Conservation (phyloP, 2,888 invertebrate genomes). For the Meganola albula region DNA sequence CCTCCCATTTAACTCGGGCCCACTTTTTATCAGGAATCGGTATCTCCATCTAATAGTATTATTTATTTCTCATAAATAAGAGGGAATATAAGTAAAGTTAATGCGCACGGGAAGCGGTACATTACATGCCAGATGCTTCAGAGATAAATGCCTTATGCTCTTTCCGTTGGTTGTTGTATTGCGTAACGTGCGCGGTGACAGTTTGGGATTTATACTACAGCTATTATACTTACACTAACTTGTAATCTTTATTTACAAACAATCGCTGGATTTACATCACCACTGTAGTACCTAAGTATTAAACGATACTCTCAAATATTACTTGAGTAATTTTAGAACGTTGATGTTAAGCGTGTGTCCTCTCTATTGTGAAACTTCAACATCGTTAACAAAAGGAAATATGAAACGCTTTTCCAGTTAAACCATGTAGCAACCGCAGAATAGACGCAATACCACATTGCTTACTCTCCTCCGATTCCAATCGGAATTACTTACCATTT, state of each 20-base stretch:
- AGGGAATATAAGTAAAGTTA: constrained; percentile 72
- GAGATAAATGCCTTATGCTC: constrained; percentile 60
- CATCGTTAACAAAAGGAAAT: too few relatives aligned
- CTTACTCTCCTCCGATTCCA: constrained; percentile 58
- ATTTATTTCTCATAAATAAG: constrained; percentile 78
- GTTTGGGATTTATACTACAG: constrained; percentile 42
- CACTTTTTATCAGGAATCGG: constrained; percentile 78
- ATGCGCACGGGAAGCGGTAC: constrained; percentile 69
- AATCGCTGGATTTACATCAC: constrained; percentile 41
- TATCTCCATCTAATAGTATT: constrained; percentile 78
- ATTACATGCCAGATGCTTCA: constrained; percentile 65
- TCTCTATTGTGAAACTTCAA: too few relatives aligned
- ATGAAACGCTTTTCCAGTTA: constrained; percentile 10
- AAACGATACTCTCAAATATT: too few relatives aligned
- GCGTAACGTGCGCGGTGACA: constrained; percentile 56
- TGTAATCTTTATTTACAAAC: constrained; percentile 48
- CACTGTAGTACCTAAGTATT: constrained; percentile 22
- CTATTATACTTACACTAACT: constrained; percentile 29
- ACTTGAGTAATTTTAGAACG: too few relatives aligned
- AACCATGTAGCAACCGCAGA: constrained; percentile 40
- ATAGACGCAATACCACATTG: constrained; percentile 57
- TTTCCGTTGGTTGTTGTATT: constrained; percentile 49
- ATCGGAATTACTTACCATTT: constrained; percentile 71
- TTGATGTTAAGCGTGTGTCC: too few relatives aligned
- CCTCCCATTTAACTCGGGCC: constrained; percentile 77